phyloP scores from a whole-genome alignment of 2,113 vertebrate species.

The Laterallus jamaicensis region DNA sequence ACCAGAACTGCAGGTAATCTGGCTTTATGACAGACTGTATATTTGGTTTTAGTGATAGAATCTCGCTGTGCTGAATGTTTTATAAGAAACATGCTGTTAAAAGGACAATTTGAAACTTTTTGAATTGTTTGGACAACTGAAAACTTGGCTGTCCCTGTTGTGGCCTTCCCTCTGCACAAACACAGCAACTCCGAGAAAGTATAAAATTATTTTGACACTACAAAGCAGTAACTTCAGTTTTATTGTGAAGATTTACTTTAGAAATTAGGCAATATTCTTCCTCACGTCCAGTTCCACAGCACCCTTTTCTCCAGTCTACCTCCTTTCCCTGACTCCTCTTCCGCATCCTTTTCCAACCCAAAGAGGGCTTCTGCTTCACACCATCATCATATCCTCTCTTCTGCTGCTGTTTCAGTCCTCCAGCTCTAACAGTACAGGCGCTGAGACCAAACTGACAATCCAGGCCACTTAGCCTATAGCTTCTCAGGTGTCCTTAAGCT shows the following conservation, averaged over 20 bases:
- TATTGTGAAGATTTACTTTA: neutral
- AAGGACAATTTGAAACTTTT: neutral
- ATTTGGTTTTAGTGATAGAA: slow-evolving; percentile 30
- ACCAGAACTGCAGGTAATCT: slow-evolving; percentile 33
- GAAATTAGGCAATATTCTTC: neutral
- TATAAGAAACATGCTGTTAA: slow-evolving; percentile 49
- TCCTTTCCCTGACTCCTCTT: neutral
- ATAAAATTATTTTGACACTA: neutral
- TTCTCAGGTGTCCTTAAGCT: neutral
- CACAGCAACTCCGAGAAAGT: neutral
- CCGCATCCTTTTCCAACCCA: neutral
- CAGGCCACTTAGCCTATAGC: neutral
- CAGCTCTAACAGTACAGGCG: neutral
- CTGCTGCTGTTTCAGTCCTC: neutral
- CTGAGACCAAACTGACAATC: neutral
- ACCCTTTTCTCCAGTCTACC: neutral
- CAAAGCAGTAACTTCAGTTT: neutral
- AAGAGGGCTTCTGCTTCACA: neutral
- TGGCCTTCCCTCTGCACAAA: neutral
- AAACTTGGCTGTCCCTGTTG: slow-evolving; percentile 4
- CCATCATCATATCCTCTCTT: neutral
- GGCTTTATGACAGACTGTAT: slow-evolving; percentile 11
- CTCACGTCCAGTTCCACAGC: neutral
- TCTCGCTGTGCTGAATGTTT: slow-evolving; percentile 1
- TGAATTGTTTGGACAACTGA: slow-evolving; percentile 48